These are phyloP conservation scores for Euwallacea similis DNA, from an alignment of 1,140 invertebrate genomes.

Conservation along the genomic window DNA sequence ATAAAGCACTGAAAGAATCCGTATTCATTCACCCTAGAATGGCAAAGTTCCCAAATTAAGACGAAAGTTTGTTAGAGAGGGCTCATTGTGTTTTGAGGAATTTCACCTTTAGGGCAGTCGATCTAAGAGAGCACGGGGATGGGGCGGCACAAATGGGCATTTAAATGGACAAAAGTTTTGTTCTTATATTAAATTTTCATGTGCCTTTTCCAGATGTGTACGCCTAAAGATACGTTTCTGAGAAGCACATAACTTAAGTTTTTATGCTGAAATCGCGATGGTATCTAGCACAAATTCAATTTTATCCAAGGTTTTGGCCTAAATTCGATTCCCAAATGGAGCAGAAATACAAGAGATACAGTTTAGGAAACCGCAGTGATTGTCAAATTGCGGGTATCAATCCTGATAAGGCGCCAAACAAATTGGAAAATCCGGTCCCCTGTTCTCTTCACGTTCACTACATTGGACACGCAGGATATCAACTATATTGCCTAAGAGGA, in stretches of 20 bases:
- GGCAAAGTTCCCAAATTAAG: constrained; percentile 23
- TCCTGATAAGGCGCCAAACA: constrained; percentile 12
- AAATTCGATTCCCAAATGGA: constrained; percentile 20
- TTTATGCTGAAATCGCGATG: no score
- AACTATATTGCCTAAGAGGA: background rate
- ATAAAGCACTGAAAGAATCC: constrained; percentile 24
- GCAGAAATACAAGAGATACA: constrained; percentile 16
- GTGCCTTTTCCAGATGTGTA: no score
- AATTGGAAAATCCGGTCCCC: constrained; percentile 21
- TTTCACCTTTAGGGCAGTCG: background rate
- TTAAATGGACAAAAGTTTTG: no score
- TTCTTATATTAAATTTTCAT: no score
- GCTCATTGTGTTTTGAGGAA: constrained; percentile 9
- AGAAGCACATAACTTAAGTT: no score
- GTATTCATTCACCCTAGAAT: constrained; percentile 19
- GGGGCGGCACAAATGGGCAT: no score
- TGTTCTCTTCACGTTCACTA: constrained; percentile 4
- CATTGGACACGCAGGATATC: background rate
- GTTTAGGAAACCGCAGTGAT: constrained; percentile 5
- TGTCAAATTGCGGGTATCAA: constrained; percentile 20
- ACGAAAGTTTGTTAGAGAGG: constrained; percentile 12
- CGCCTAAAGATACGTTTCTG: no score
- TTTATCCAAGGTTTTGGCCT: no score
- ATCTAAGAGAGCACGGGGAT: background rate
- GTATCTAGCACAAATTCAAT: no score